phyloP scores from a whole-genome alignment of 2,888 invertebrate species.

The Hirtodrosophila trivittata region DNA sequence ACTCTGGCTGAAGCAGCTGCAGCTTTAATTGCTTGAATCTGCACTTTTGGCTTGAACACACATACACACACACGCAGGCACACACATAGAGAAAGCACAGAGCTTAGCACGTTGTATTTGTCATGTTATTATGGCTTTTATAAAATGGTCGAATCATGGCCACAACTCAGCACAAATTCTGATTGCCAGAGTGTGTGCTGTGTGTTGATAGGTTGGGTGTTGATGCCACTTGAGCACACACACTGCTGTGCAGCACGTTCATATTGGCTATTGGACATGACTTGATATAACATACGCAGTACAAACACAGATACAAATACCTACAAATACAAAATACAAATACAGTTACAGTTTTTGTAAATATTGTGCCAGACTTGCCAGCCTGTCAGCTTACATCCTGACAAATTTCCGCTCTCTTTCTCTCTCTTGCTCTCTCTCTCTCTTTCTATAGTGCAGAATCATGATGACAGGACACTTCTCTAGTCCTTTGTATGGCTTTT shows the following conservation, averaged over 20 bases:
- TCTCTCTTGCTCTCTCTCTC: background rate
- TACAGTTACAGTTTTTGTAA: constrained; percentile 38
- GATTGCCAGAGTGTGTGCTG: background rate
- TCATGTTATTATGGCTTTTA: constrained; percentile 27
- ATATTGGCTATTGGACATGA: constrained; percentile 26
- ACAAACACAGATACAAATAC: constrained; percentile 18
- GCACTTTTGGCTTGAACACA: constrained; percentile 19
- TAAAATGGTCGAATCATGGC: constrained; percentile 25
- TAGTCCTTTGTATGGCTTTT: constrained; percentile 22
- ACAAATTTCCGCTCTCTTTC: constrained; percentile 53
- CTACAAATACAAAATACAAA: constrained; percentile 18
- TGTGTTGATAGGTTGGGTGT: constrained; percentile 32
- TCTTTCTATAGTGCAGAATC: constrained; percentile 27
- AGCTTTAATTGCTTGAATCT: constrained; percentile 41
- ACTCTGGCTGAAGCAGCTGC: background rate
- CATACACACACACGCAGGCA: too few relatives aligned
- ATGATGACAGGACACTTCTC: constrained; percentile 23
- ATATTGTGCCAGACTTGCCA: constrained; percentile 46
- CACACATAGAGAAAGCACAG: too few relatives aligned
- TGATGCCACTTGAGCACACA: constrained; percentile 39
- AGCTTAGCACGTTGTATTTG: constrained; percentile 38
- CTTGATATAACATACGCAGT: constrained; percentile 8
- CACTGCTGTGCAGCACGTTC: constrained; percentile 20
- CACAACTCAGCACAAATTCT: constrained; percentile 18
- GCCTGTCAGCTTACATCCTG: constrained; percentile 53